Evolutionary conservation across 2,797 vertebrate species (phyloP), one percentile per base, ranked within the genome.

Genomic region (Steatocranus sp.): DNA sequence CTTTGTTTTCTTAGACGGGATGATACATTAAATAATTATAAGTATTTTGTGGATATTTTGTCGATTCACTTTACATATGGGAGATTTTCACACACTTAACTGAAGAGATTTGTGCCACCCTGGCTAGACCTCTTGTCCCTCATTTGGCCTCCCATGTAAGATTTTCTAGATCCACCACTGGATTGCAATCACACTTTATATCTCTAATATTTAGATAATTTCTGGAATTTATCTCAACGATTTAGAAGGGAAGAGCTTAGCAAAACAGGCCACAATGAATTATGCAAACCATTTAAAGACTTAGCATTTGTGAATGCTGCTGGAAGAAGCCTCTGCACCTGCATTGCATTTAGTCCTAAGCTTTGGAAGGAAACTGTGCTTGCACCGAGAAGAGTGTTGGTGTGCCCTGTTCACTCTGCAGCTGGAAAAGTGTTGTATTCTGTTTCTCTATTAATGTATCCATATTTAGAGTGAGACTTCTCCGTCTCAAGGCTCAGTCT

Each of bases 131-230:
- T 32, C 17, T 58, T 34, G 54, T 0, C 54, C 27, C 9, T 58
- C 27, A 0, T 58, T 58, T 58, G 54, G 54, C 17, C 17, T 32
- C 17, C 27, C 0, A 0, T 11, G 17, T 34, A 58, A 0, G 1
- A 11, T 58, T 58, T 34, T 58, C 9, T 58, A 58, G 54, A 58
- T n/a, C 30, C 56, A 58, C 56, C 30, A 34, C 56, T n/a, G 30
- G 30, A 58, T 34, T 11, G 9, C 56, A 36, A 12, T 63, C 4
- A 63, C 58, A 12, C 18, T 34, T 20, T n/a, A 36, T 20, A 36
- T 20, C 11, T 20, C 18, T 63, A 63, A 36, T 36, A 14, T 0
- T 38, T 38, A 38, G n/a, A 23, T 14, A 14, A 63, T 63, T 38
- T 36, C 38, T 8, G 11, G 32, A 0, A 0, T 63, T 63, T 38